Evolutionary conservation across 2,888 invertebrate genomes (phyloP).

Genomic region (Globia sparganii): DNA sequence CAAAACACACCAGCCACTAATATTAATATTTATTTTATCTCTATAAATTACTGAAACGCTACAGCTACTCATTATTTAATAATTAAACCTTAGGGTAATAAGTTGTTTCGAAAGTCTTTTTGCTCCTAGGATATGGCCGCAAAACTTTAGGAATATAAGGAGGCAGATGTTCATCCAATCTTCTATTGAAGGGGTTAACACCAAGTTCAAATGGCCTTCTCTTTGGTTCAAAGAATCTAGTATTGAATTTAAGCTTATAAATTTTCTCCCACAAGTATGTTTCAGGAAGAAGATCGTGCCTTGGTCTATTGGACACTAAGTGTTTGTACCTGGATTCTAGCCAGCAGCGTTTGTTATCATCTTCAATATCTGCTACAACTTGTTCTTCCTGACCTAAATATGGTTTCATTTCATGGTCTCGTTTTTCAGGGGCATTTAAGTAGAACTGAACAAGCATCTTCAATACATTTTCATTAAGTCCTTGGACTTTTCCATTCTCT

Average conservation of each 20-base stretch:
- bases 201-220: conserved; percentile 93
- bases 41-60: conserved; percentile 49
- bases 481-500: conserved; percentile 93
- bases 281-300: conserved; percentile 92
- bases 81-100: conserved; percentile 91
- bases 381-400: conserved; percentile 91
- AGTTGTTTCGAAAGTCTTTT: conserved; percentile 92
- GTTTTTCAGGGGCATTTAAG: conserved; percentile 91
- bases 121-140: conserved; percentile 91
- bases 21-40: conserved; percentile 30
- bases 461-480: conserved; percentile 95
- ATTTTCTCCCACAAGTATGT: conserved; percentile 95
- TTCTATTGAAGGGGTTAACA: conserved; percentile 91
- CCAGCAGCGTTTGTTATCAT: conserved; percentile 93
- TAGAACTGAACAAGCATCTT: conserved; percentile 94
- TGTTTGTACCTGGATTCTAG: conserved; percentile 93
- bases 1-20: conserved; percentile 1
- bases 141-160: conserved; percentile 93
- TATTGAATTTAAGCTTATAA: conserved; percentile 93
- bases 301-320: conserved; percentile 92
- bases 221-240: conserved; percentile 92
- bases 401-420: conserved; percentile 93
- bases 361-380: conserved; percentile 92
- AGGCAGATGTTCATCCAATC: conserved; percentile 92
- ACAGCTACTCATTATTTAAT: conserved; percentile 42